Base-by-base conservation (phyloP, 2,888 invertebrate genomes). In the Xestia xanthographa region DNA sequence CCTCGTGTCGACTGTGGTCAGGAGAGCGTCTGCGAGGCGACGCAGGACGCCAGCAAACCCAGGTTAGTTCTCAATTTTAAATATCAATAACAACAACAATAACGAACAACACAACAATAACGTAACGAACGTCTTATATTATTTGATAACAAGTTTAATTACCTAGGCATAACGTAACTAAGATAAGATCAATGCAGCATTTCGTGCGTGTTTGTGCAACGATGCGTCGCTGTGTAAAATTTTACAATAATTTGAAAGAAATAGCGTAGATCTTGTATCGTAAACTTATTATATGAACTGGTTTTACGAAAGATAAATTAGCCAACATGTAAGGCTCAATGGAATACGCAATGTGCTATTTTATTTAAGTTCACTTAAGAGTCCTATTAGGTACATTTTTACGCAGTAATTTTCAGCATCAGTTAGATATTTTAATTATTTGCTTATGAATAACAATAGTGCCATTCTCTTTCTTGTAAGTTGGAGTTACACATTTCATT, bases 11-110 rank as follows among this genome's bases (percentile, higher is more conserved):
- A 97, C 97, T 3, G 97, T 97, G 17, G 98, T 98, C 88, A 95
- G 97, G 86, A 97, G 97, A 92, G 97, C 97, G 75, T 97, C 97
- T 79, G 97, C 97, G 50, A 96, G 97, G 89, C 96, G 97, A 90
- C 94, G 97, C 86, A 93, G 97, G 90, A 95, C 94, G 94, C 94
- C 96, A 75, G 93, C 94, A 86, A 95, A 96, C 92, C 93, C 94
- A 92, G 96, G 97, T 96, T 53, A 91, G 92, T 77, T 45, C 22
- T n/a, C 12, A n/a, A 43, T 48, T 75, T 58, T 38, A 62, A 62
- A 5, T 41, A 26, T 38, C 58, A 66, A 60, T n/a, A n/a, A n/a
- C n/a, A n/a, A n/a, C n/a, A n/a, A n/a, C n/a, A n/a, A n/a, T n/a
- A n/a, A n/a, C n/a, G n/a, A n/a, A n/a, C n/a, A n/a, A n/a, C n/a